A percentile compares a stretch with the other conserved stretches of the same genome.
phyloP scores from a whole-genome alignment of 2,797 vertebrate genomes.

The Scarus forsteni region DNA sequence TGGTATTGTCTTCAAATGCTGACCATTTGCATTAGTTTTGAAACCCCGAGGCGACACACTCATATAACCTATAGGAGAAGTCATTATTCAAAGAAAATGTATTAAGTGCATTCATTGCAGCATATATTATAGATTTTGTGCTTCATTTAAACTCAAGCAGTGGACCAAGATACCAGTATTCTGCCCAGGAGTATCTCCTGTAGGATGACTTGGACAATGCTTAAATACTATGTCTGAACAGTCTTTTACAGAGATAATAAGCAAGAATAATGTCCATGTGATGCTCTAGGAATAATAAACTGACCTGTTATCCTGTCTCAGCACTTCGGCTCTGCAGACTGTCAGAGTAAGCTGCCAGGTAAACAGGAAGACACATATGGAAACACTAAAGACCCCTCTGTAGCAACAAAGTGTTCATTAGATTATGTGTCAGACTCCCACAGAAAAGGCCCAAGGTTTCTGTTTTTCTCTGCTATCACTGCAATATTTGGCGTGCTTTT shows the following conservation, averaged over 20 bases:
- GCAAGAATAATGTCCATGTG: slow-evolving; percentile 21
- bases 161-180: too few relatives aligned
- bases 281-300: slow-evolving; percentile 32
- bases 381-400: neutral
- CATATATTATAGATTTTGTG: neutral
- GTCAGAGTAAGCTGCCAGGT: slow-evolving; percentile 5
- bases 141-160: too few relatives aligned
- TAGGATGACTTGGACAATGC: neutral
- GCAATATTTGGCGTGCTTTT: slow-evolving; percentile 6
- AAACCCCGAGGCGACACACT: too few relatives aligned
- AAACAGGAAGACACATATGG: slow-evolving; percentile 26
- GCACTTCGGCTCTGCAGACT: slow-evolving; percentile 17
- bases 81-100: too few relatives aligned
- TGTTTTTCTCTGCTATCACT: slow-evolving; percentile 13
- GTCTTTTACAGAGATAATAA: slow-evolving; percentile 10
- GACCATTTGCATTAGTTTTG: too few relatives aligned
- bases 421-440: neutral
- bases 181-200: neutral
- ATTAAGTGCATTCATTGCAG: neutral
- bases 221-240: slow-evolving; percentile 7
- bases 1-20: too few relatives aligned
- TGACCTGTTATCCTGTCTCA: slow-evolving; percentile 33
- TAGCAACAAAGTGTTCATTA: slow-evolving; percentile 5
- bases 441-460: neutral
- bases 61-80: too few relatives aligned